Evolutionary conservation across 2,113 vertebrate genomes (phyloP).

Genomic region (Ivindomyrus marchei): DNA sequence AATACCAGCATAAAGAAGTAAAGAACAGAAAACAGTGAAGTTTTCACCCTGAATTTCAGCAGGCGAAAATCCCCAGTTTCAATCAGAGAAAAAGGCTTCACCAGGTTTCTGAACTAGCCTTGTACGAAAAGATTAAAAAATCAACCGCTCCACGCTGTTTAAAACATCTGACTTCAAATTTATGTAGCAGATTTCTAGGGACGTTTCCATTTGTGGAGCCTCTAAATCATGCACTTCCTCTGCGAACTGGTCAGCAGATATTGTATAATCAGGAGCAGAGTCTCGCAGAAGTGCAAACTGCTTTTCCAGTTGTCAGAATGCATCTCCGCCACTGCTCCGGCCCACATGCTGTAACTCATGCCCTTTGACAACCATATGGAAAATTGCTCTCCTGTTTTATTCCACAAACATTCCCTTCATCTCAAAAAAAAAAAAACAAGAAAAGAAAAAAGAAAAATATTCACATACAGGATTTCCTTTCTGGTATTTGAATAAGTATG

Average conservation of each 20-base stretch:
- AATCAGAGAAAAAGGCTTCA: not conserved
- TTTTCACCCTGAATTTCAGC: not conserved
- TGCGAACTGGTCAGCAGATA: slow-evolving; percentile 18
- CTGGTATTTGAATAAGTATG: slow-evolving; percentile 46
- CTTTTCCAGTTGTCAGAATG: slow-evolving; percentile 48
- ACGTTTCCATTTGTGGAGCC: slow-evolving; percentile 22
- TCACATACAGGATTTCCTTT: slow-evolving; percentile 32
- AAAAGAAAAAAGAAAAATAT: slow-evolving; percentile 1
- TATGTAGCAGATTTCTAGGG: slow-evolving; percentile 38
- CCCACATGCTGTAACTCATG: slow-evolving; percentile 42
- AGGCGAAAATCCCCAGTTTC: not conserved
- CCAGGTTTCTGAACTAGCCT: not conserved
- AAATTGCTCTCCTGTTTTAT: slow-evolving; percentile 44
- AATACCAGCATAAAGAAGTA: not conserved
- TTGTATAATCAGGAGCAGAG: slow-evolving; percentile 32
- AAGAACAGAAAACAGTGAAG: not conserved
- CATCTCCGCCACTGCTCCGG: slow-evolving; percentile 32
- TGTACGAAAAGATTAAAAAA: slow-evolving; percentile 9
- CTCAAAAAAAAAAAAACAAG: slow-evolving; percentile 16
- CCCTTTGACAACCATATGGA: slow-evolving; percentile 52
- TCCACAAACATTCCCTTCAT: slow-evolving; percentile 37
- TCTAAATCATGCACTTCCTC: slow-evolving; percentile 33
- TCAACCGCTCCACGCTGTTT: slow-evolving; percentile 28
- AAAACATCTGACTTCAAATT: slow-evolving; percentile 42
- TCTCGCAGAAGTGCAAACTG: slow-evolving; percentile 33